Percentiles rank a stretch among this genome's conserved stretches.
Conservation (phyloP, 2,797 vertebrate genomes). For the Trachurus trachurus region DNA sequence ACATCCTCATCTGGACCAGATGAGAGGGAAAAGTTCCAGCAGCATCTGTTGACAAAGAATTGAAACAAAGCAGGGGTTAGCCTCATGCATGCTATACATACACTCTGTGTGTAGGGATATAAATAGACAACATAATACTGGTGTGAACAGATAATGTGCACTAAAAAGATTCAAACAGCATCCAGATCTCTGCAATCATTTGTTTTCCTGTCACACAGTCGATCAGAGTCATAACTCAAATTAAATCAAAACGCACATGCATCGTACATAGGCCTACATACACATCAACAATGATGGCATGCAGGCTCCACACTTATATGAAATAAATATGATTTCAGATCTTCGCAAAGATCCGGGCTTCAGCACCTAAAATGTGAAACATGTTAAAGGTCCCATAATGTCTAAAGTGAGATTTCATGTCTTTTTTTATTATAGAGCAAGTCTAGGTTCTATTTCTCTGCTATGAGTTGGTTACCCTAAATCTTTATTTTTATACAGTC, state of each 20-base stretch:
- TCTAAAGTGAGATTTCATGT: no score
- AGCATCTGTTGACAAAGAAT: neutral
- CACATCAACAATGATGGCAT: neutral
- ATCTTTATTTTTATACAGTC: no score
- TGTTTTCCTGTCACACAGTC: neutral
- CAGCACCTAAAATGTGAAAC: neutral
- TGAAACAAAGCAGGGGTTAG: neutral
- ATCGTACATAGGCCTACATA: neutral
- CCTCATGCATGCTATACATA: neutral
- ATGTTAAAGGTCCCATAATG: neutral
- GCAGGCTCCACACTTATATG: no score
- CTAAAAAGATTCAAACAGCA: neutral
- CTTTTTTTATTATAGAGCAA: no score
- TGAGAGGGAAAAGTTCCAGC: conserved; percentile 24
- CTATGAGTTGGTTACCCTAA: no score
- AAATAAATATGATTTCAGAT: neutral
- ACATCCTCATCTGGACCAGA: conserved; percentile 26
- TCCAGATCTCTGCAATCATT: neutral
- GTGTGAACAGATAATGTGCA: neutral
- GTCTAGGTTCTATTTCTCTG: no score
- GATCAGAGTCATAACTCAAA: neutral
- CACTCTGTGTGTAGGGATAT: neutral
- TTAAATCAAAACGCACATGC: neutral
- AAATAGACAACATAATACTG: neutral
- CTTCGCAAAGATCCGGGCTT: no score